phyloP scores from a whole-genome alignment of 2,113 vertebrate species.

The Oryzias javanicus region DNA sequence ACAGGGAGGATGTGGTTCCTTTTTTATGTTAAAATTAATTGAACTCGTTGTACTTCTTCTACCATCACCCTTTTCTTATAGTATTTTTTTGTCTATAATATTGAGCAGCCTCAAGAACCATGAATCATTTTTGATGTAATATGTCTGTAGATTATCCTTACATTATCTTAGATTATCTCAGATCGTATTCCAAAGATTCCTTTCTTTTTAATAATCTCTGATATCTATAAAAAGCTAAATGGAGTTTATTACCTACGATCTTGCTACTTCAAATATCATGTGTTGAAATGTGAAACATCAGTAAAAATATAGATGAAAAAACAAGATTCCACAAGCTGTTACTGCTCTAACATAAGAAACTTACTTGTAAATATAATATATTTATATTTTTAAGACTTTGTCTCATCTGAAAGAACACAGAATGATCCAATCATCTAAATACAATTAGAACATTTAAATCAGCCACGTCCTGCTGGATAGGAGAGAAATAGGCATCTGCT shows the following conservation, averaged over 20 bases:
- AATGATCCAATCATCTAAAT: too few relatives aligned
- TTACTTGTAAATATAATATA: background rate
- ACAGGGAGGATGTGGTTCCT: slow-evolving; percentile 2
- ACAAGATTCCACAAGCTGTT: slow-evolving; percentile 1
- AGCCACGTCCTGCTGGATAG: too few relatives aligned
- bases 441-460: too few relatives aligned
- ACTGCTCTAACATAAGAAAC: slow-evolving; percentile 1
- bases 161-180: too few relatives aligned
- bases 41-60: too few relatives aligned
- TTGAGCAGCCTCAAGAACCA: slow-evolving; percentile 11
- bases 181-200: slow-evolving; percentile 2
- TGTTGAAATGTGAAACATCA: slow-evolving; percentile 4
- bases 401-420: too few relatives aligned
- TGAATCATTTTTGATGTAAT: slow-evolving; percentile 41
- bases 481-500: too few relatives aligned
- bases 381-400: background rate
- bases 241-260: slow-evolving; percentile 28
- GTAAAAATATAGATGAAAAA: slow-evolving; percentile 2
- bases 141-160: slow-evolving; percentile 57
- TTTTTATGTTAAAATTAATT: background rate
- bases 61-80: background rate
- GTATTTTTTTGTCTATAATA: slow-evolving; percentile 12
- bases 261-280: slow-evolving; percentile 15
- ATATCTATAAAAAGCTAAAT: slow-evolving; percentile 33
- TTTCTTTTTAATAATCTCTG: slow-evolving; percentile 43